Evolutionary conservation across 2,888 invertebrate genomes (phyloP).

Genomic region (Trypoxylon attenuatum): DNA sequence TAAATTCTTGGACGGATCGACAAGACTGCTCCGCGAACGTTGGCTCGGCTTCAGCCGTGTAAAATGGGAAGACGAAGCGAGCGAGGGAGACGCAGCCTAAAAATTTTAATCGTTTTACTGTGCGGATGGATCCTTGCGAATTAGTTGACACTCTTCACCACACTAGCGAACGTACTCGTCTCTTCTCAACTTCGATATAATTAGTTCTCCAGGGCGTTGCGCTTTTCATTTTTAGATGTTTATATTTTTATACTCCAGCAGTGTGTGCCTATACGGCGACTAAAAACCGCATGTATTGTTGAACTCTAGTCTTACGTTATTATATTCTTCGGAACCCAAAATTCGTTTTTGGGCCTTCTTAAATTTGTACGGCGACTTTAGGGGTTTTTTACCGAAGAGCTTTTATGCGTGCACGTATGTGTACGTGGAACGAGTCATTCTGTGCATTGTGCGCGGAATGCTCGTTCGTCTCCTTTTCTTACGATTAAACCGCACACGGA

Average conservation of each 20-base stretch:
- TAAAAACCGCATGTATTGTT: conserved; percentile 71
- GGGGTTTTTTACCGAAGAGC: conserved; percentile 9
- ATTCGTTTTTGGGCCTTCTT: conserved; percentile 54
- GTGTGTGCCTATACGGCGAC: conserved; percentile 63
- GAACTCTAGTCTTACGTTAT: conserved; percentile 73
- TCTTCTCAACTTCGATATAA: conserved; percentile 34
- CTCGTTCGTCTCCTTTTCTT: conserved; percentile 16
- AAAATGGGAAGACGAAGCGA: background rate
- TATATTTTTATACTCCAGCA: conserved; percentile 72
- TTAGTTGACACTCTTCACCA: conserved; percentile 19
- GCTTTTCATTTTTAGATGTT: conserved; percentile 67
- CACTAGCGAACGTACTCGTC: no score
- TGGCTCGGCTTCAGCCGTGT: background rate
- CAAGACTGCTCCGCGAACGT: conserved; percentile 1
- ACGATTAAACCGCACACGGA: conserved; percentile 11
- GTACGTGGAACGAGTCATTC: conserved; percentile 24
- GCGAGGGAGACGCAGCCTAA: conserved; percentile 25
- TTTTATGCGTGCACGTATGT: conserved; percentile 5
- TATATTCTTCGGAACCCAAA: conserved; percentile 51
- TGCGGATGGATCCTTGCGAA: conserved; percentile 9
- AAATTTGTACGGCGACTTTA: conserved; percentile 29
- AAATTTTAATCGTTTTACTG: background rate
- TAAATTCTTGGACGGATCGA: conserved; percentile 41
- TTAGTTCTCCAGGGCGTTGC: conserved; percentile 58
- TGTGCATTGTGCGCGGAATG: conserved; percentile 23